phyloP scores from a whole-genome alignment of 2,113 vertebrate species.

The Neodon shergylaensis region DNA sequence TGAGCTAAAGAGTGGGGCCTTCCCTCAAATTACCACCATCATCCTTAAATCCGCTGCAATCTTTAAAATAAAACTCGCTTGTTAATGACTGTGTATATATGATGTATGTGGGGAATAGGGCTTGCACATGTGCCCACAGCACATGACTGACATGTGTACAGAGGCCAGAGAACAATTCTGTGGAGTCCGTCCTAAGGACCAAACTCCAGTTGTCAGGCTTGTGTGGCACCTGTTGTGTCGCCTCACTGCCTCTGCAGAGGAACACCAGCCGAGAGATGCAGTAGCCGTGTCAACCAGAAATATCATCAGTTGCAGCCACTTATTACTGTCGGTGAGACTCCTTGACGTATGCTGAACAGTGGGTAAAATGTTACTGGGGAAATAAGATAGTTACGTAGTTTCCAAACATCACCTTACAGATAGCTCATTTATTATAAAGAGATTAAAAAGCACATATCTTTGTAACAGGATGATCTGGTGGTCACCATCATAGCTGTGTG shows the following conservation, averaged over 20 bases:
- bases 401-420: background rate
- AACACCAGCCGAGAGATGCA: background rate
- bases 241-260: background rate
- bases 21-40: background rate
- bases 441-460: background rate
- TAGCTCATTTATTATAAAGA: background rate
- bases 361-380: background rate
- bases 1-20: background rate
- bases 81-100: background rate
- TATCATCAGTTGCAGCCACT: background rate
- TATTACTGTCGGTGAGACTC: background rate
- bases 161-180: background rate
- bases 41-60: background rate
- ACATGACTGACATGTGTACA: background rate
- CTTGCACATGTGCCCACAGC: background rate
- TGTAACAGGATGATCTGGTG: background rate
- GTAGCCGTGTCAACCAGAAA: background rate
- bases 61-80: background rate
- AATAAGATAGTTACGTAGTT: background rate
- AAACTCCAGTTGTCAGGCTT: background rate
- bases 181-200: background rate
- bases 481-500: background rate
- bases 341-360: background rate
- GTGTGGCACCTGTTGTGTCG: background rate
- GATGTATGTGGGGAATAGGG: background rate